Evolutionary conservation across 2,797 vertebrate species (phyloP).

Genomic region (Gephyroberyx darwinii): DNA sequence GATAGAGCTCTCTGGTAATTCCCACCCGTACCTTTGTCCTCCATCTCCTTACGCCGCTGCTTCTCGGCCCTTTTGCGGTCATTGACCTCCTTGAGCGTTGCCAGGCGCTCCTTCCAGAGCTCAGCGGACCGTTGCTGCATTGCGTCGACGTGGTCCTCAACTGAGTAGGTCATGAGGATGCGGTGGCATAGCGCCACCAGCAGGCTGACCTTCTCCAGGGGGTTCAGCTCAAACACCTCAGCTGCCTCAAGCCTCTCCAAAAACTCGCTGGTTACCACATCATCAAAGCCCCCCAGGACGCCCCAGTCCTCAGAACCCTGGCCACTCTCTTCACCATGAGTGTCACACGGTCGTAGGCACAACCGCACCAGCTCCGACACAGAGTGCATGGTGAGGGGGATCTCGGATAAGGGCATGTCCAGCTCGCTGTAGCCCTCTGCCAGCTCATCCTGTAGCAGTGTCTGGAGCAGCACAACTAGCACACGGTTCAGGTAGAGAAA

Average conservation of each 20-base stretch:
- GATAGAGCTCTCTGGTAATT: not conserved
- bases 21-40: constrained; percentile 83
- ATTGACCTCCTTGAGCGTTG: constrained; percentile 92
- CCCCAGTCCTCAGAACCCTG: constrained; percentile 77
- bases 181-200: constrained; percentile 93
- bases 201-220: constrained; percentile 91
- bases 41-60: constrained; percentile 90
- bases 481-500: constrained; percentile 95
- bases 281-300: constrained; percentile 82
- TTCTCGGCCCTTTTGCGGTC: constrained; percentile 93
- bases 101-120: constrained; percentile 94
- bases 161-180: constrained; percentile 97
- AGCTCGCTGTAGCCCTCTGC: constrained; percentile 96
- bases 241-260: constrained; percentile 92
- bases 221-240: constrained; percentile 92
- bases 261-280: constrained; percentile 91
- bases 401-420: constrained; percentile 94
- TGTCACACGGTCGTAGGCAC: constrained; percentile 90
- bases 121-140: constrained; percentile 91
- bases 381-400: constrained; percentile 95
- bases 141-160: constrained; percentile 95
- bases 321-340: constrained; percentile 87
- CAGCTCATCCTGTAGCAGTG: constrained; percentile 95
- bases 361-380: constrained; percentile 94
- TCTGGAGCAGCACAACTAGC: constrained; percentile 93